Evolutionary conservation across 92 coral and sea anemone genomes (phyloP), one percentile per base, ranked within the genome.

Genomic region (Diadumene lineata): DNA sequence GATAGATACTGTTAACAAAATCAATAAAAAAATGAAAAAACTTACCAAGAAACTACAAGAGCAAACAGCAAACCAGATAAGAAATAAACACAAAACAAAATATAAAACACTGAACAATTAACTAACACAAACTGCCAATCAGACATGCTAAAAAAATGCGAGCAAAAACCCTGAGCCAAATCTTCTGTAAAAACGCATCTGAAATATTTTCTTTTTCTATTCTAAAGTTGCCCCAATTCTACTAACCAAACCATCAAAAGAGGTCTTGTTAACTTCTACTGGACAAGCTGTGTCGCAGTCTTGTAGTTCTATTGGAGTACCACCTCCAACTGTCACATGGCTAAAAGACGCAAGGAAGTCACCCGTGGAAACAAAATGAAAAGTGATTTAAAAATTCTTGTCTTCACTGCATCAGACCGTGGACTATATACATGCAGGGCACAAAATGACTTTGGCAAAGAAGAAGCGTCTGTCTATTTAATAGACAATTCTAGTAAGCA

Each of bases 341-440:
- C 32, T 10, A 19, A 0, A 32, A 0, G 31, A 34, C 4, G 68
- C 11, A 22, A 1, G 0, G 31, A 23, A 9, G 1, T 72, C 1
- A 57, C 77, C 1, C 22, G 53, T 53, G 68, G 77, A 13, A 56
- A 51, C 21, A 57, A 44, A 11, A 55, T 66, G 11, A 72, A 55
- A n/a, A 72, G 56, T 34, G 58, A 66, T 8, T 0, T 72, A 15
- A 56, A 25, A 17, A 72, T 72, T 27, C 19, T 7, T 31, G 10
- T 16, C 18, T 72, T 72, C 34, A 72, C 77, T 1, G 13, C 56
- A 1, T 19, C 38, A 24, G 50, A 72, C 24, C 77, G 77, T 72
- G 77, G 77, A 56, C 77, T 50, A 26, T 72, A 72, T 51, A 57
- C 56, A 16, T 72, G 77, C 27, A 24, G 24, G 2, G 77, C 77